Conservation (phyloP, 2,113 vertebrate species). For the Puma concolor region DNA sequence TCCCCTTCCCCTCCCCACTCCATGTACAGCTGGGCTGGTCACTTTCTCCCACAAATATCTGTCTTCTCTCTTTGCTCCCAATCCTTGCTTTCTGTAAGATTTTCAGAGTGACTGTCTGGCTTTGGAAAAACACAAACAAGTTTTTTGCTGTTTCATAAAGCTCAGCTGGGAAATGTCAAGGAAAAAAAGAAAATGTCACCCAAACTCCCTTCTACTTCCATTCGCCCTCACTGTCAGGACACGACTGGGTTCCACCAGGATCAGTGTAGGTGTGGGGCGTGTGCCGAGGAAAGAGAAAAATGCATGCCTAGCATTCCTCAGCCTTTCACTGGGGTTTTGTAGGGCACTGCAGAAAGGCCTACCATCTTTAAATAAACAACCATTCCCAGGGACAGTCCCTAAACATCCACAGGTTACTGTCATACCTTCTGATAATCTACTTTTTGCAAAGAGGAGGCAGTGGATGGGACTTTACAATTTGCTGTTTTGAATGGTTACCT, state of each 20-base stretch:
- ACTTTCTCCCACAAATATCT: slow-evolving; percentile 1
- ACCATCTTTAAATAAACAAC: neutral
- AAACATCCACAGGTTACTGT: neutral
- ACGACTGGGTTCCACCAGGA: neutral
- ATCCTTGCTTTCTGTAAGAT: slow-evolving; percentile 5
- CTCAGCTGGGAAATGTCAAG: slow-evolving; percentile 59
- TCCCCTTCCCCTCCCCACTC: neutral
- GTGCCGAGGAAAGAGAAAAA: neutral
- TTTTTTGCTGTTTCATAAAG: slow-evolving; percentile 29
- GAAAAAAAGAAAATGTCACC: neutral
- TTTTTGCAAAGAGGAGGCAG: neutral
- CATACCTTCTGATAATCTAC: neutral
- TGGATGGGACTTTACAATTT: neutral
- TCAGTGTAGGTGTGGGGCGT: neutral
- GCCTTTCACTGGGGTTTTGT: neutral
- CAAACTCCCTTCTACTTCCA: neutral
- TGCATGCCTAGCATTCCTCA: neutral
- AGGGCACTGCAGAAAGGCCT: neutral
- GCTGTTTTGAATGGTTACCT: neutral
- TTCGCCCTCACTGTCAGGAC: neutral
- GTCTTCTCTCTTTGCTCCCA: neutral
- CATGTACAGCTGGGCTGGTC: neutral
- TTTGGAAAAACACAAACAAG: slow-evolving; percentile 57
- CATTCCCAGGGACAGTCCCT: neutral
- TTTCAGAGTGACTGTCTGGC: slow-evolving; percentile 19